Evolutionary conservation across 2,113 vertebrate genomes (phyloP), one percentile per base, ranked within the genome.

Genomic region (Sinocyclocheilus rhinocerous): DNA sequence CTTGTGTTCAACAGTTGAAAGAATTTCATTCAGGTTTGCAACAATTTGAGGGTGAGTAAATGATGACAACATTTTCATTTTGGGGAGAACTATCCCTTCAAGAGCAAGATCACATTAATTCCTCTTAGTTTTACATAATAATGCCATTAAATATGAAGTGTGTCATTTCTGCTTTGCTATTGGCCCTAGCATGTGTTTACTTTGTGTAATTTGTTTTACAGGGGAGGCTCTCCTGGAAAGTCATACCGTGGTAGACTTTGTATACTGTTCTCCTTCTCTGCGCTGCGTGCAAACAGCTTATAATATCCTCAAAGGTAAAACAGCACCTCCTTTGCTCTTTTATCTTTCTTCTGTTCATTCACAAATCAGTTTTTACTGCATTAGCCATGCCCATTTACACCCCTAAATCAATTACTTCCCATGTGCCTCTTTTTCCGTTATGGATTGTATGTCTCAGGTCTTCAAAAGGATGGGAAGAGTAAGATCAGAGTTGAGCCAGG

Each of bases 201-300:
- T 45, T 4, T 16, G 70, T 80, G n/a, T 83, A 22, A 75, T 33
- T 24, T 70, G 52, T 24, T 45, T 88, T 78, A 59, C 93, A 99
- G 98, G 98, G 39, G 97, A 99, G 93, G 98, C 98, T 42, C 92
- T 99, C 81, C 91, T 97, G 52, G 98, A 99, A 92, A 98, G 96
- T 18, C 96, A 96, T 42, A 95, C 97, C 1, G 22, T 91, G 6
- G 92, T 99, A 15, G 96, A 99, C 89, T 96, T 97, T 85, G 92
- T 99, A 90, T 99, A 99, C 90, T 97, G 97, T 87, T 99, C 98
- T 45, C 98, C 98, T 0, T 99, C 98, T 22, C 94, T 99, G 22
- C 97, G 98, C 86, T 99, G 98, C 8, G 96, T 99, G 2, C 98
- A 99, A 94, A 99, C 98, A 1, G 97, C 98, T 80, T 96, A 98